Conservation (phyloP, 2,888 invertebrate species). For the Scaeva pyrastri region DNA sequence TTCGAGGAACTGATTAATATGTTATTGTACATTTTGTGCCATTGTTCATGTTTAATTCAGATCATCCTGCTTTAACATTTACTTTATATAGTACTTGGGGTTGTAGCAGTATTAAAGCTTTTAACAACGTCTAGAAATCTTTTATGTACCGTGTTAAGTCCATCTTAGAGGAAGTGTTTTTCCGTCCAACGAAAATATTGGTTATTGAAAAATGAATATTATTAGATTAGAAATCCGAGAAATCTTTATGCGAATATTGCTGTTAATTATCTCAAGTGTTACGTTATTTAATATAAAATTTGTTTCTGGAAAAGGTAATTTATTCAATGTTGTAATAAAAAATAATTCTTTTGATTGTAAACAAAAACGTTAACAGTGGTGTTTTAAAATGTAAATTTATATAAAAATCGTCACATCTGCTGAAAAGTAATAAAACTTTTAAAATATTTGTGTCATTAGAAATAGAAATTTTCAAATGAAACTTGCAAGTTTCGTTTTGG, state of each 20-base stretch:
- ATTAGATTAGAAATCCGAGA: conserved; percentile 6
- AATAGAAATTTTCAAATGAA: too few species aligned
- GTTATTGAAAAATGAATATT: conserved; percentile 16
- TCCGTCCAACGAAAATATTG: not conserved
- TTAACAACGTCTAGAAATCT: not conserved
- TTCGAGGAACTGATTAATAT: not conserved
- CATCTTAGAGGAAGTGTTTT: conserved; percentile 9
- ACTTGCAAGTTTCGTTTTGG: too few species aligned
- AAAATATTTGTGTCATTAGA: not conserved
- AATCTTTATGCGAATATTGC: not conserved
- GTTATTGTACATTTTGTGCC: not conserved
- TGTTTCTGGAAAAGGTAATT: conserved; percentile 37
- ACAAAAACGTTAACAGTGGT: not conserved
- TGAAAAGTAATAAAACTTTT: not conserved
- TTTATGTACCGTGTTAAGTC: not conserved
- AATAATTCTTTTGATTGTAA: not conserved
- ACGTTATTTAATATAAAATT: not conserved
- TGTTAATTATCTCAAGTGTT: conserved; percentile 7
- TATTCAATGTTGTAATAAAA: not conserved
- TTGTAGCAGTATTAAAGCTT: conserved; percentile 20
- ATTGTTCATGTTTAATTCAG: conserved; percentile 29
- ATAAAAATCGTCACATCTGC: too few species aligned
- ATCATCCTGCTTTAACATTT: not conserved
- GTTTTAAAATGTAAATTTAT: too few species aligned
- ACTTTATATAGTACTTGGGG: not conserved